Conservation (phyloP, 2,113 vertebrate genomes). For the Podiceps cristatus region DNA sequence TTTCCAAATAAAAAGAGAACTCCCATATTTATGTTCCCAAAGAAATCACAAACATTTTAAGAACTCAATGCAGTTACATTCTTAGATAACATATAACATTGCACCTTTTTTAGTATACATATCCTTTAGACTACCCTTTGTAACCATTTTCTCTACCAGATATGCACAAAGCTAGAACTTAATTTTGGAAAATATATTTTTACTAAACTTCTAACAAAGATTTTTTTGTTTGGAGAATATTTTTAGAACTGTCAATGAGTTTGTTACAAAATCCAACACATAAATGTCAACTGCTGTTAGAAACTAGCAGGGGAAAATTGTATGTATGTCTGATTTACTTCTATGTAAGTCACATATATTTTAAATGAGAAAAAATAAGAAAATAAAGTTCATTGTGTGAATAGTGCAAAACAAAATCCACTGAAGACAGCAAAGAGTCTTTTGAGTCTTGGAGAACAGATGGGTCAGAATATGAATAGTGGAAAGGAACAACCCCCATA, state of each 20-base stretch:
- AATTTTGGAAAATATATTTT: not conserved
- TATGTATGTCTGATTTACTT: not conserved
- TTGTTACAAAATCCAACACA: not conserved
- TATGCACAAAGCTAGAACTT: not conserved
- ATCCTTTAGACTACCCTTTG: not conserved
- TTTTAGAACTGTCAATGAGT: not conserved
- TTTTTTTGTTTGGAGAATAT: not conserved
- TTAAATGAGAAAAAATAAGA: not conserved
- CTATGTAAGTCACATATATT: not conserved
- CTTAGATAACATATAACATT: not conserved
- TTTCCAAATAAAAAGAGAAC: not conserved
- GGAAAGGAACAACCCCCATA: not conserved
- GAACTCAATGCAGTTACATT: not conserved
- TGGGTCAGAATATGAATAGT: not conserved
- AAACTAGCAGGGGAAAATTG: not conserved
- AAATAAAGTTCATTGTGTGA: not conserved
- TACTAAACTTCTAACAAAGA: not conserved
- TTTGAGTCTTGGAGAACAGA: not conserved
- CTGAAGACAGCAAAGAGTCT: not conserved
- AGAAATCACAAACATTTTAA: not conserved
- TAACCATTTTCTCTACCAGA: not conserved
- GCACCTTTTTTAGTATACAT: not conserved
- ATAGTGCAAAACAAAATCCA: not conserved
- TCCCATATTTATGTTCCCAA: not conserved
- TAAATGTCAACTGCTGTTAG: not conserved